Evolutionary conservation across 2,888 invertebrate genomes (phyloP).

Genomic region (Cancer borealis): DNA sequence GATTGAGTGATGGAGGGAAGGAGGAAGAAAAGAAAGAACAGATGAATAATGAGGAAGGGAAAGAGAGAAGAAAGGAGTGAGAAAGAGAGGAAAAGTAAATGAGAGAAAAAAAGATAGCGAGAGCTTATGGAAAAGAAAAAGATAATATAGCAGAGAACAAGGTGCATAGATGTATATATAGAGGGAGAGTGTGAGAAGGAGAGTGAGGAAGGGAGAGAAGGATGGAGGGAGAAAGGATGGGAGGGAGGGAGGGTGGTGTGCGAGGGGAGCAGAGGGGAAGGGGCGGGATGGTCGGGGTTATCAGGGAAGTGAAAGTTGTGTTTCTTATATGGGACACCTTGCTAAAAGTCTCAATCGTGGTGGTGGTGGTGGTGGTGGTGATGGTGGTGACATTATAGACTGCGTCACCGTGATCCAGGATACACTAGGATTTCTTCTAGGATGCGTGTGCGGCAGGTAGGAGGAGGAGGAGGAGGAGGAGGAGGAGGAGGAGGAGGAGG

Average conservation of each 20-base stretch:
- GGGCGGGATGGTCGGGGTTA: background rate
- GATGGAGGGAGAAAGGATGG: background rate
- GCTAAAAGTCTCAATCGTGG: background rate
- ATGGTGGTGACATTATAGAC: background rate
- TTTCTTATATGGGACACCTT: background rate
- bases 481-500: conserved; percentile 39
- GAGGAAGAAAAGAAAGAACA: background rate
- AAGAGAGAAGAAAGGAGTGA: background rate
- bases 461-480: background rate
- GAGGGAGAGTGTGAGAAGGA: background rate
- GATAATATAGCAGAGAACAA: background rate
- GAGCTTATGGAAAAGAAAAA: background rate
- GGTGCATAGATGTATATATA: background rate
- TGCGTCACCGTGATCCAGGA: background rate
- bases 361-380: background rate
- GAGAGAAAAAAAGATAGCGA: background rate
- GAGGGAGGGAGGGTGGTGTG: background rate
- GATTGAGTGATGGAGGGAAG: background rate
- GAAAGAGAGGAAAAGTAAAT: background rate
- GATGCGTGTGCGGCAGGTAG: background rate
- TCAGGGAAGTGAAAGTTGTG: background rate
- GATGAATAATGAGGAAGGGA: background rate
- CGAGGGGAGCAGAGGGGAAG: background rate
- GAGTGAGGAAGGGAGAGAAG: background rate
- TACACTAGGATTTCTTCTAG: background rate